Percentiles rank a stretch among this genome's conserved stretches.
These are phyloP conservation scores for Apodemia hepburni DNA, from an alignment of 2,888 invertebrate species.

Conservation along the genomic window DNA sequence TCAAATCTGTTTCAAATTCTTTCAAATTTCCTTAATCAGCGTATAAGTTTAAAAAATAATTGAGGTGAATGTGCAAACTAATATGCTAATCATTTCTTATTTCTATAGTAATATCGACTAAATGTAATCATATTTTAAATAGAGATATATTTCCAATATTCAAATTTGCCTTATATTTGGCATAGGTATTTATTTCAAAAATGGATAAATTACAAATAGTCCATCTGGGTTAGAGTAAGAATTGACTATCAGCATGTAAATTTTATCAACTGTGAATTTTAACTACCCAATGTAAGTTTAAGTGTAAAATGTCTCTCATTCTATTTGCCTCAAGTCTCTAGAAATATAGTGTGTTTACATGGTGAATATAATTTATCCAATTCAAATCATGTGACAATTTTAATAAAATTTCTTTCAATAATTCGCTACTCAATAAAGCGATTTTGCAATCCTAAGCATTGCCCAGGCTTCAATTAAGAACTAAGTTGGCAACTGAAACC, in stretches of 20 bases:
- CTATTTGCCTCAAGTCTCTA: background rate
- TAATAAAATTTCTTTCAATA: no score
- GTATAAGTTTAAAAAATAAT: background rate
- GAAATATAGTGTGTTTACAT: background rate
- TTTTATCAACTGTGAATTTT: background rate
- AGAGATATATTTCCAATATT: no score
- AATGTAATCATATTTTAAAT: background rate
- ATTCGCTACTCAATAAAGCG: background rate
- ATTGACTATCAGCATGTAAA: background rate
- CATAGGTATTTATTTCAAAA: background rate
- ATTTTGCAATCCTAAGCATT: background rate
- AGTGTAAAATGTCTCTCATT: background rate
- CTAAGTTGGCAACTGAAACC: conserved; percentile 7
- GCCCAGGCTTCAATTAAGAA: conserved; percentile 3
- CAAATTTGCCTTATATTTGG: no score
- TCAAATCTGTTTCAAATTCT: background rate
- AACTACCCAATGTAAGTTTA: background rate
- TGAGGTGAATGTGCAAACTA: background rate
- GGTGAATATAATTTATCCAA: background rate
- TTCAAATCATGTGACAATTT: no score
- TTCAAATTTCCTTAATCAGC: conserved; percentile 19
- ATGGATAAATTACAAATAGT: background rate
- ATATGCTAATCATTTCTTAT: background rate
- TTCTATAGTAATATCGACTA: background rate
- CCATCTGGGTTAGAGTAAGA: background rate